Percentiles rank a stretch among this genome's conserved stretches.
Evolutionary conservation across 2,888 invertebrate genomes (phyloP).

Genomic region (Eulithis testata): DNA sequence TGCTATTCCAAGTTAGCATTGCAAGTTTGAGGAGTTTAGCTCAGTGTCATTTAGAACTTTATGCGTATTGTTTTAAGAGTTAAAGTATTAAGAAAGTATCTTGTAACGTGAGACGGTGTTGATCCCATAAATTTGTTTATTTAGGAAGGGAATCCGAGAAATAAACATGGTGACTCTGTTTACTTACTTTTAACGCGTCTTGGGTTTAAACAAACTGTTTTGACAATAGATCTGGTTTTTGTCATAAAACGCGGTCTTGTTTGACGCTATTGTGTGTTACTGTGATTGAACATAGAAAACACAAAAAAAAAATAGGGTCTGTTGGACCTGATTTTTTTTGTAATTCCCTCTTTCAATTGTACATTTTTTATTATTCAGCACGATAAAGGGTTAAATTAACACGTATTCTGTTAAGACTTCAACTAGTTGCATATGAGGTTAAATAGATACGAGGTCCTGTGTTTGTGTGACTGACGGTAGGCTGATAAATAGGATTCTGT

Average conservation of each 20-base stretch:
- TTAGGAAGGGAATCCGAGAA: slow-evolving; percentile 42
- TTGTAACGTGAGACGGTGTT: slow-evolving; percentile 47
- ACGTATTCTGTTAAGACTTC: background rate
- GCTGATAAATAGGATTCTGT: slow-evolving; percentile 3
- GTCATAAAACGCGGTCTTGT: slow-evolving; percentile 1
- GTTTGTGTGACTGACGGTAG: background rate
- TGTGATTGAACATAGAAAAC: background rate
- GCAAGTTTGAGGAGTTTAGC: slow-evolving; percentile 3
- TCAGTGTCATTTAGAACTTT: slow-evolving; percentile 23
- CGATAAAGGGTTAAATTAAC: background rate
- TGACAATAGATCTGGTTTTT: slow-evolving; percentile 15
- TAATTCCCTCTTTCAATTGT: no score
- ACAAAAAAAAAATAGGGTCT: no score
- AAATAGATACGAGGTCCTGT: background rate
- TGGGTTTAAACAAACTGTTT: slow-evolving; percentile 27
- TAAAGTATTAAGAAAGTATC: slow-evolving; percentile 31
- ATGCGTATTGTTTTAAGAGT: slow-evolving; percentile 21
- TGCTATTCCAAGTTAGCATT: background rate
- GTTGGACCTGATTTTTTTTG: no score
- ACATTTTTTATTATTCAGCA: background rate
- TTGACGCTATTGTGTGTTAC: background rate
- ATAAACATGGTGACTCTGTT: slow-evolving; percentile 39
- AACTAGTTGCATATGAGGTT: background rate
- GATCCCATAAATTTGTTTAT: slow-evolving; percentile 45
- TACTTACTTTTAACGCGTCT: slow-evolving; percentile 38